Evolutionary conservation across 2,797 vertebrate species (phyloP).

Genomic region (Myoxocephalus aenaeus): DNA sequence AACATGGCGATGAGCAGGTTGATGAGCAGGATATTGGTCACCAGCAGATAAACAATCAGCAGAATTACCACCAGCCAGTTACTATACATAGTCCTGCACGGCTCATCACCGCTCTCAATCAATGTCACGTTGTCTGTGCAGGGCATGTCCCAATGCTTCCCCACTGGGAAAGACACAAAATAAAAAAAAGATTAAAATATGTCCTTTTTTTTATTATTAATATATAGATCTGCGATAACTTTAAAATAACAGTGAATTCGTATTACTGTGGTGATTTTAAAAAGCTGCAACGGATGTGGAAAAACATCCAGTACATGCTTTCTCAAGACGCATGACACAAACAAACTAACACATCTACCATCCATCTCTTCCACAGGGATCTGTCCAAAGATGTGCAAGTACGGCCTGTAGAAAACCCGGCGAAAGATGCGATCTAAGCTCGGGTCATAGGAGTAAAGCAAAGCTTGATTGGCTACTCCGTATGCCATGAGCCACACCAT

Average conservation of each 20-base stretch:
- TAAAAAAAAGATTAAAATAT: neutral
- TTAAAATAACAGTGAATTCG: neutral
- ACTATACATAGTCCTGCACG: constrained; percentile 83
- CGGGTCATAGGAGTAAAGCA: constrained; percentile 87
- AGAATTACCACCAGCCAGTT: constrained; percentile 94
- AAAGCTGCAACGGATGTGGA: neutral
- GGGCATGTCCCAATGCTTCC: constrained; percentile 71
- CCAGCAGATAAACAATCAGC: constrained; percentile 89
- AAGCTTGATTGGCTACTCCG: constrained; percentile 91
- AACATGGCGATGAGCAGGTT: constrained; percentile 96
- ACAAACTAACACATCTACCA: constrained; percentile 73
- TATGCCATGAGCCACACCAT: constrained; percentile 92
- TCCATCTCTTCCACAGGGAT: constrained; percentile 91
- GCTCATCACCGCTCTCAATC: constrained; percentile 76
- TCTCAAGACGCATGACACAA: neutral
- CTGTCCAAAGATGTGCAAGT: constrained; percentile 94
- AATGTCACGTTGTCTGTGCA: constrained; percentile 83
- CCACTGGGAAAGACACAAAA: constrained; percentile 71
- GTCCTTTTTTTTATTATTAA: neutral
- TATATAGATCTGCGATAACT: neutral
- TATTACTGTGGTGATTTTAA: neutral
- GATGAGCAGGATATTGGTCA: constrained; percentile 93
- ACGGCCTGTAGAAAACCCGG: constrained; percentile 91
- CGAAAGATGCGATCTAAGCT: constrained; percentile 84
- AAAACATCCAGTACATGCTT: neutral